Evolutionary conservation across 2,888 invertebrate species (phyloP), one percentile per base, ranked within the genome.

Genomic region (Oscheius sp.): DNA sequence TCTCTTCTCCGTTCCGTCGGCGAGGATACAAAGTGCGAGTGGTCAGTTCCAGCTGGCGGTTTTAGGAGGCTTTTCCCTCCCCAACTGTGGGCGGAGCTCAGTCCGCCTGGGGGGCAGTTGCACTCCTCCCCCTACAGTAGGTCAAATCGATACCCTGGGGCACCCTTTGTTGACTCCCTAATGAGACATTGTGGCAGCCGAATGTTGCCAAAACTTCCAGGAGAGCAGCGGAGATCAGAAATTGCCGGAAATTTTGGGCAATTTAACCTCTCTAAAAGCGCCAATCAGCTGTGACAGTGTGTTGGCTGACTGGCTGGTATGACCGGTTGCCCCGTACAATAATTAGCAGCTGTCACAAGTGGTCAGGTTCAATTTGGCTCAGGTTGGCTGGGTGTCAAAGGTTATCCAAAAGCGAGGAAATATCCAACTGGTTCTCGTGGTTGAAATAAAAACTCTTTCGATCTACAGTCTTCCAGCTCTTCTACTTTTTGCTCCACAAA

Each of bases 271-370:
- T 8, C n/a, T 6, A 15, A 17, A 45, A 45, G 17, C 20, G 58
- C 25, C 61, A n/a, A 61, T 61, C 61, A 42, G 61, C 31, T 61
- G 61, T 29, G 61, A 42, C 61, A 29, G 42, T 12, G 15, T n/a
- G n/a, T n/a, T n/a, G n/a, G n/a, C n/a, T 20, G 12, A 48, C 37
- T 42, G 61, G 42, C 61, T 45, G 45, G 45, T 61, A 45, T 45
- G 61, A 61, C 61, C 61, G 61, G 61, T 61, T 34, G 33, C 33
- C n/a, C 2, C 37, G 55, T 61, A 61, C 61, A 17, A 45, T 61
- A 61, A 61, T 61, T 61, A 45, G 45, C 61, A 45, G 61, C 61
- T 61, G 61, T 61, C 61, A 61, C n/a, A 55, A 55, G 20, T 55
- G 37, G 48, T 48, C 48, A 48, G 48, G 25, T 37, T 55, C 37